Evolutionary conservation across 2,888 invertebrate genomes (phyloP).

Genomic region (Drosophila engyochracea): DNA sequence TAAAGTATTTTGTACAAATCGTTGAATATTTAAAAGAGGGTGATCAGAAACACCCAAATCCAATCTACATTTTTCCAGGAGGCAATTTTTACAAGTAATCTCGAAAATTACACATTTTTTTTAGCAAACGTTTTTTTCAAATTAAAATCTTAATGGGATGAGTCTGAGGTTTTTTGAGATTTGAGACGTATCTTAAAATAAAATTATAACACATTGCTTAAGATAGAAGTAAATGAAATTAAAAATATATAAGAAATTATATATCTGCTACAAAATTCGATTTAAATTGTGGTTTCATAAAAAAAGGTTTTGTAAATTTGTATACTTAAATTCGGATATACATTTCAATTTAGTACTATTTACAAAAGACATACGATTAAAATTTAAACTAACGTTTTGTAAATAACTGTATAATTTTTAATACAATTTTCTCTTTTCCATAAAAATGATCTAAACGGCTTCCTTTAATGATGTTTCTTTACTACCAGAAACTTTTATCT

Average conservation of each 20-base stretch:
- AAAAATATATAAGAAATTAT: neutral
- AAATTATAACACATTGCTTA: neutral
- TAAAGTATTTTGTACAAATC: neutral
- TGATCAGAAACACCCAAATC: neutral
- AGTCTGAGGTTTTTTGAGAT: neutral
- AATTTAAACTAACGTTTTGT: neutral
- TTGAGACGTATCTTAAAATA: neutral
- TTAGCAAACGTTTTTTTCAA: no score
- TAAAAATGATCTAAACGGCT: neutral
- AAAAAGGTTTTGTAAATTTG: neutral
- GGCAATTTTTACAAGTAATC: neutral
- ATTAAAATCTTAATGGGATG: neutral
- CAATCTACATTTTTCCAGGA: neutral
- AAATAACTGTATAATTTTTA: neutral
- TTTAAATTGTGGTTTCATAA: neutral
- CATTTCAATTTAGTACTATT: neutral
- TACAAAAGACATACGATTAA: neutral
- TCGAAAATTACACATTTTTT: neutral
- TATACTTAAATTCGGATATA: neutral
- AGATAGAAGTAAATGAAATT: neutral
- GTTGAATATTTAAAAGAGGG: neutral
- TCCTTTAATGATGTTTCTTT: neutral
- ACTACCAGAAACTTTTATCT: slow-evolving; percentile 7
- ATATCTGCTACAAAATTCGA: neutral
- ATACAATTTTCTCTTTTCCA: no score